phyloP scores from a whole-genome alignment of 2,113 vertebrate genomes.

The Paramormyrops kingsleyae region DNA sequence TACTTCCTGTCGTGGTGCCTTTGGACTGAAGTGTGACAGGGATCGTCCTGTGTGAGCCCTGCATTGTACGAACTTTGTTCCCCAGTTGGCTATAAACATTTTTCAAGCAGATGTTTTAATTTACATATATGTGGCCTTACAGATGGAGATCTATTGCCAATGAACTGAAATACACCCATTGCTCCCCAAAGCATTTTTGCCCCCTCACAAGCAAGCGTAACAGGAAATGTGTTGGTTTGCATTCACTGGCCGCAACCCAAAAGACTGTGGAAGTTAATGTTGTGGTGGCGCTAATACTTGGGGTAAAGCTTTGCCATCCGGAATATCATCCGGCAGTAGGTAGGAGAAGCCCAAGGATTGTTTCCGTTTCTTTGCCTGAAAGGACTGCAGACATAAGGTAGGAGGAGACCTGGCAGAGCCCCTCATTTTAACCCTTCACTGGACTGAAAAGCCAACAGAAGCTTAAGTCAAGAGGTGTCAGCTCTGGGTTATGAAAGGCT shows the following conservation, averaged over 20 bases:
- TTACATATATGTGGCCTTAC: conserved; percentile 28
- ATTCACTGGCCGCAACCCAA: conserved; percentile 45
- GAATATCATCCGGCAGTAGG: conserved; percentile 74
- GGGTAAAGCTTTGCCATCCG: conserved; percentile 67
- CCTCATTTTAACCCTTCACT: conserved; percentile 73
- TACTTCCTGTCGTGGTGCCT: conserved; percentile 77
- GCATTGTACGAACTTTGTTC: conserved; percentile 79
- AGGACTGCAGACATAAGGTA: conserved; percentile 74
- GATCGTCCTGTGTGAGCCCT: conserved; percentile 79
- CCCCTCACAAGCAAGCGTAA: conserved; percentile 52
- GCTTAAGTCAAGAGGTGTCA: conserved; percentile 72
- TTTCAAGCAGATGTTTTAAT: conserved; percentile 24
- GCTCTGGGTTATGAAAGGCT: conserved; percentile 38
- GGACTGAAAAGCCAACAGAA: conserved; percentile 81
- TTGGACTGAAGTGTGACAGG: conserved; percentile 80
- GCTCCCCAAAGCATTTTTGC: conserved; percentile 12
- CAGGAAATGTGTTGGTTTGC: conserved; percentile 64
- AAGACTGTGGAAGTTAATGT: conserved; percentile 70
- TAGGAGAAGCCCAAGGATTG: conserved; percentile 71
- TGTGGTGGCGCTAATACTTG: conserved; percentile 67
- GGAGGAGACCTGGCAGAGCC: conserved; percentile 76
- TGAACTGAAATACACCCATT: conserved; percentile 66
- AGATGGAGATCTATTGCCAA: conserved; percentile 79
- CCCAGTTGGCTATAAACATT: conserved; percentile 53
- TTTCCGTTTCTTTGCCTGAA: conserved; percentile 64